Evolutionary conservation across 2,113 vertebrate genomes (phyloP), one percentile per base, ranked within the genome.

Genomic region (Urocynchramus pylzowi): DNA sequence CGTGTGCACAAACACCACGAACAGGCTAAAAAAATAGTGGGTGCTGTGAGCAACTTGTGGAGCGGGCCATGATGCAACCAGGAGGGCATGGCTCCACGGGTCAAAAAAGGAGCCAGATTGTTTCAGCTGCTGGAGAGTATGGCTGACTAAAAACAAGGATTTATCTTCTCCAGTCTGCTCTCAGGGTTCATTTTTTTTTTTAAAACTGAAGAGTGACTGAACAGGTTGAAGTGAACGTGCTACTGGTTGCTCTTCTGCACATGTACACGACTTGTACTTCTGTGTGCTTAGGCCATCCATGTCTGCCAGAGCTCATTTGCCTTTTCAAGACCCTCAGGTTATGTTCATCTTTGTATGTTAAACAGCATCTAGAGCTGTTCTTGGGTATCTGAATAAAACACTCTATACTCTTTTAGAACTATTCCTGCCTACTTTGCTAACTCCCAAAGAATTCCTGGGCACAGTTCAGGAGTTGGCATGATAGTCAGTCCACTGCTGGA

Each of bases 1-100:
- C 2, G 1, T 1, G 2, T 50, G 49, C 45, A 69, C 30, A 49
- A 64, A 30, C 22, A 37, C 15, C 1, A 1, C 1, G 0, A 61
- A 20, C 5, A 69, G 33, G 22, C 14, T 81, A 7, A 79, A 78
- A 57, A 45, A 53, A 5, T 1, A 26, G 13, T 9, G 16, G 7
- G 12, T 86, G 35, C 53, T 69, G 30, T 80, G 54, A 91, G 27
- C 49, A 71, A 19, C 26, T 42, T 60, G 0, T 86, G 79, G 89
- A 85, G n/a, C n/a, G 64, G 57, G 33, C 39, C 42, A 42, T 1
- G 3, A 16, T 35, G 31, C 17, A 69, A 3, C 24, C 19, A 56
- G 59, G 33, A 84, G 14, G 18, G 16, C 56, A 24, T 31, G 37
- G 15, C 12, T 82, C 21, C 5, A 1, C 61, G 61, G n/a, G 33